These are phyloP conservation scores for Hemicrepidius hirtus DNA, from an alignment of 2,888 invertebrate genomes.

Conservation along the genomic window DNA sequence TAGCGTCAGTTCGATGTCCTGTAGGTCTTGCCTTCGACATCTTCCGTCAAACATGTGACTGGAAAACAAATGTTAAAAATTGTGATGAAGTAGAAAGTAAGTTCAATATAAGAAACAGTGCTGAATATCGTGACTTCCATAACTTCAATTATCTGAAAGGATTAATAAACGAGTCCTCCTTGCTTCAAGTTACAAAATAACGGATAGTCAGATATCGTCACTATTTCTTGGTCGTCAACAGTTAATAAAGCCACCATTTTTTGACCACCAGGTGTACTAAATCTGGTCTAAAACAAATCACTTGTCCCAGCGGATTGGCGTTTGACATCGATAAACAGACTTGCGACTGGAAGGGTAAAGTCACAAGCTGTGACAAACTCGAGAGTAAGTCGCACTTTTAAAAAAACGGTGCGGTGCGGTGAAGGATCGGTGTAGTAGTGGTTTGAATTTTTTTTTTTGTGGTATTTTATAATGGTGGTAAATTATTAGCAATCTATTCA, in stretches of 20 bases:
- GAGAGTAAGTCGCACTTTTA: slow-evolving; percentile 89
- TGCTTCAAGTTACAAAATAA: neutral
- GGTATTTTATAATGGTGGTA: slow-evolving; percentile 17
- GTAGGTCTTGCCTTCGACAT: slow-evolving; percentile 95
- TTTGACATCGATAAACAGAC: slow-evolving; percentile 99
- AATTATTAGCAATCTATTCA: slow-evolving; percentile 19
- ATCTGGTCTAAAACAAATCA: slow-evolving; percentile 96
- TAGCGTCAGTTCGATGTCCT: slow-evolving; percentile 93
- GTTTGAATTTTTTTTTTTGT: slow-evolving; percentile 36
- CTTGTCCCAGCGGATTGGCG: slow-evolving; percentile 97
- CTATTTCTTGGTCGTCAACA: slow-evolving; percentile 65
- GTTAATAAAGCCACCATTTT: slow-evolving; percentile 58
- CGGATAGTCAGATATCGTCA: slow-evolving; percentile 54
- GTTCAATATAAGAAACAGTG: slow-evolving; percentile 73
- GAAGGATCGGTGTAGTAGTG: slow-evolving; percentile 60
- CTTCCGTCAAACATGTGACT: slow-evolving; percentile 95
- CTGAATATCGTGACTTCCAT: slow-evolving; percentile 25
- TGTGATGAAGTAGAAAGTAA: slow-evolving; percentile 96
- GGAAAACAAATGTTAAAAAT: slow-evolving; percentile 97
- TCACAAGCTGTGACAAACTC: slow-evolving; percentile 95
- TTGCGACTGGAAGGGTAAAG: slow-evolving; percentile 99
- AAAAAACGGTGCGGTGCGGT: slow-evolving; percentile 58
- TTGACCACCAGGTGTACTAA: slow-evolving; percentile 88
- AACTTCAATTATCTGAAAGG: slow-evolving; percentile 4
- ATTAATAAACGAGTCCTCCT: too few relatives aligned